Base-by-base conservation (phyloP, 1,140 invertebrate species). In the Microvelia longipes region DNA sequence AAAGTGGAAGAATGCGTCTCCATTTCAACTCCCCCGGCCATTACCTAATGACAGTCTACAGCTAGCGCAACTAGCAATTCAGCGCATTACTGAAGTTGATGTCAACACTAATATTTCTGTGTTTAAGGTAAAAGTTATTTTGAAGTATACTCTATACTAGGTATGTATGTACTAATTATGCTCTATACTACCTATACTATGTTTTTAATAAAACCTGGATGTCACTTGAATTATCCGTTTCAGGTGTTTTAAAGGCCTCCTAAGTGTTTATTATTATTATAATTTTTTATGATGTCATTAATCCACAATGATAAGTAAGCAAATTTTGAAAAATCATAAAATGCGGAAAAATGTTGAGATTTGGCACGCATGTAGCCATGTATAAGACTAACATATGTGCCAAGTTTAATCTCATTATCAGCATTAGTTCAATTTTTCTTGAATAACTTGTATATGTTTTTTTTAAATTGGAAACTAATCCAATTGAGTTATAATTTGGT, bases 1-100 rank as follows among this genome's bases (percentile, higher is more conserved):
- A 1, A 98, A 98, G 79, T 94, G 98, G 76, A 92, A 88, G 76
- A 88, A 98, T 79, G 78, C 89, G 0, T 94, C 92, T 73, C 96
- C 96, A 1, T 98, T 91, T 87, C 86, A 87, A 1, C 77, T 96
- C 61, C 92, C 95, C 0, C 82, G 86, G 30, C 83, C 86, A 0
- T 73, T 91, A 29, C 90, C 92, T 1, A 83, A 82, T 74, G 88
- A 95, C 76, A 80, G 84, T 1, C 80, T 90, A 5, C 88, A 93
- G 78, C 77, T 98, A n/a, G 94, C 95, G 0, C 87, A 86, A 75
- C 70, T 96, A 28, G 94, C 94, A 0, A 86, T 99, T 50, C 79
- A 87, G 73, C 87, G 93, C 76, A 97, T 98, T 78, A 87, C 86
- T 65, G 88, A 88, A 69, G 86, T 93, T n/a, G 96, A 99, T 82